A percentile compares a stretch with the other conserved stretches of the same genome.
Conservation (phyloP, 2,888 invertebrate species). For the Hirtodrosophila confusa region DNA sequence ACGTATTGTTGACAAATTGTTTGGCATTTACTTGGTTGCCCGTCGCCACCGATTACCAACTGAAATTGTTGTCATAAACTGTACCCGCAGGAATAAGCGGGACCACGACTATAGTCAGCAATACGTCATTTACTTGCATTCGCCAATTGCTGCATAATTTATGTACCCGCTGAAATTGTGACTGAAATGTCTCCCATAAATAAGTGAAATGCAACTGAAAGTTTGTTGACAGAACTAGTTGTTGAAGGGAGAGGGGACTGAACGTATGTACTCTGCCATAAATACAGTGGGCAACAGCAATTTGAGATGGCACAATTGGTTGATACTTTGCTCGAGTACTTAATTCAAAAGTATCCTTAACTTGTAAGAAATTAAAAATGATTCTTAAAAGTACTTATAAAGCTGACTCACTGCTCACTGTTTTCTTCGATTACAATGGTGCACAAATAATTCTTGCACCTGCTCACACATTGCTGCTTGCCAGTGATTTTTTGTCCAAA, state of each 20-base stretch:
- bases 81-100: constrained; percentile 1
- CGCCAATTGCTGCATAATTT: constrained; percentile 38
- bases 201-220: constrained; percentile 9
- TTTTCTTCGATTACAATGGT: too few species aligned
- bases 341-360: too few species aligned
- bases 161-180: constrained; percentile 29
- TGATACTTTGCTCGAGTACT: too few species aligned
- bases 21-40: constrained; percentile 60
- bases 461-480: too few species aligned
- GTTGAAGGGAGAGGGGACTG: not conserved
- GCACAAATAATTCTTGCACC: too few species aligned
- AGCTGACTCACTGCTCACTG: too few species aligned
- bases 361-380: too few species aligned
- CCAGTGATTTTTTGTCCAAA: too few species aligned
- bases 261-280: too few species aligned
- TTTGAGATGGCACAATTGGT: too few species aligned
- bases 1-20: constrained; percentile 71
- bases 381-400: too few species aligned
- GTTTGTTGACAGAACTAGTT: not conserved
- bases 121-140: constrained; percentile 9
- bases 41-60: constrained; percentile 23
- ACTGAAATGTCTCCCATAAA: constrained; percentile 33
- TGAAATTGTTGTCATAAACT: constrained; percentile 19
- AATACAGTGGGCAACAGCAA: too few species aligned
- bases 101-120: not conserved